Conservation (phyloP, 2,113 vertebrate species). For the Toxotes jaculatrix region DNA sequence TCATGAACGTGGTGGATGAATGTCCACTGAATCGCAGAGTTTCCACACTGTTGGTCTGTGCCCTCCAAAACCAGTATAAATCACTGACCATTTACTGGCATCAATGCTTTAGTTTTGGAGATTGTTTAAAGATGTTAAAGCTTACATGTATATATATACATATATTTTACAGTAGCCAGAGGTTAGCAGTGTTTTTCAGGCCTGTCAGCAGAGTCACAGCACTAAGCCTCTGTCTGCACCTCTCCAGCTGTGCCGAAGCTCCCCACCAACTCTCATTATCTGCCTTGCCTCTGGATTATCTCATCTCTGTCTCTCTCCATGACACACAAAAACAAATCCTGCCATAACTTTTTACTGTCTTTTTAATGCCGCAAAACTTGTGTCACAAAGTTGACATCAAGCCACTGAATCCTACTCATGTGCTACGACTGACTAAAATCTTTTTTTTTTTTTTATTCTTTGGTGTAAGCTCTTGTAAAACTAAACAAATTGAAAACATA, state of each 20-base stretch:
- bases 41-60: not conserved
- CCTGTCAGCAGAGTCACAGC: not conserved
- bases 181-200: not conserved
- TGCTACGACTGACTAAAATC: no score
- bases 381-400: no score
- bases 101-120: no score
- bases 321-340: not conserved
- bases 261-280: not conserved
- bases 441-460: no score
- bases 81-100: no score
- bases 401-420: no score
- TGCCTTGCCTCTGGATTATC: not conserved
- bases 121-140: no score
- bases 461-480: no score
- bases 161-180: not conserved
- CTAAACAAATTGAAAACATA: no score
- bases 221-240: not conserved
- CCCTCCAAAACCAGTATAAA: no score
- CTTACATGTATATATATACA: not conserved
- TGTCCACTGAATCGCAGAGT: not conserved
- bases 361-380: not conserved
- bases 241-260: conserved; percentile 26
- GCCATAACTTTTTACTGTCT: not conserved
- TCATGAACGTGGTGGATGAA: not conserved
- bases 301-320: conserved; percentile 5